These are phyloP conservation scores for Puntigrus tetrazona DNA, from an alignment of 2,113 vertebrate species.

Conservation along the genomic window DNA sequence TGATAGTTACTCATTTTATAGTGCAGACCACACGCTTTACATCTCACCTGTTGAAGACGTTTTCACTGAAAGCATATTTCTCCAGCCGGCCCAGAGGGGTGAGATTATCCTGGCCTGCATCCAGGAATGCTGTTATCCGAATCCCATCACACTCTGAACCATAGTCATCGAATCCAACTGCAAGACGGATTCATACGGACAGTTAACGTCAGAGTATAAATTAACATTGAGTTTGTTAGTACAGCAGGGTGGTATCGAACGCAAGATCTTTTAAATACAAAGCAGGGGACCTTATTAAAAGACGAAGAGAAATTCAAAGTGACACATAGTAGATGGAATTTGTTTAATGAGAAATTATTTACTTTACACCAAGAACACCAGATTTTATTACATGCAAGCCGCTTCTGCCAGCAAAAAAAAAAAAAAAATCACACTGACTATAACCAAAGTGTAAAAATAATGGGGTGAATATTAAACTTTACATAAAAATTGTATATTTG, in stretches of 20 bases:
- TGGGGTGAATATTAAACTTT: no score
- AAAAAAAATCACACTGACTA: no score
- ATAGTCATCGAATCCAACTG: constrained; percentile 91
- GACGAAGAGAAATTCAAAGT: not conserved
- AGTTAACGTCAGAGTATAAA: constrained; percentile 1
- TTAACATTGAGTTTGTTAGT: not conserved
- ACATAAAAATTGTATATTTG: not conserved
- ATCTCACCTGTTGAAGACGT: constrained; percentile 86
- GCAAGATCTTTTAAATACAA: not conserved
- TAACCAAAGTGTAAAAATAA: no score
- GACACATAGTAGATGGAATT: not conserved
- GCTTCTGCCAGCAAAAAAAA: not conserved
- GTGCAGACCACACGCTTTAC: not conserved
- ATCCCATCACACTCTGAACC: constrained; percentile 84
- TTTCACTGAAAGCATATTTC: constrained; percentile 89
- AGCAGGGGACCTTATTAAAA: not conserved
- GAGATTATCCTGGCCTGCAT: constrained; percentile 86
- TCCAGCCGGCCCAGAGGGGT: constrained; percentile 83
- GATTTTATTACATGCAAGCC: not conserved
- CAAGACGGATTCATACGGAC: not conserved
- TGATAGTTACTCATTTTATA: not conserved
- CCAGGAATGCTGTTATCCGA: constrained; percentile 86
- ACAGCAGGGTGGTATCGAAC: not conserved
- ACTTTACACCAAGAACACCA: not conserved
- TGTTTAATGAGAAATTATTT: not conserved